These are phyloP conservation scores for Amblyraja radiata DNA, from an alignment of 2,797 vertebrate genomes.

Conservation along the genomic window DNA sequence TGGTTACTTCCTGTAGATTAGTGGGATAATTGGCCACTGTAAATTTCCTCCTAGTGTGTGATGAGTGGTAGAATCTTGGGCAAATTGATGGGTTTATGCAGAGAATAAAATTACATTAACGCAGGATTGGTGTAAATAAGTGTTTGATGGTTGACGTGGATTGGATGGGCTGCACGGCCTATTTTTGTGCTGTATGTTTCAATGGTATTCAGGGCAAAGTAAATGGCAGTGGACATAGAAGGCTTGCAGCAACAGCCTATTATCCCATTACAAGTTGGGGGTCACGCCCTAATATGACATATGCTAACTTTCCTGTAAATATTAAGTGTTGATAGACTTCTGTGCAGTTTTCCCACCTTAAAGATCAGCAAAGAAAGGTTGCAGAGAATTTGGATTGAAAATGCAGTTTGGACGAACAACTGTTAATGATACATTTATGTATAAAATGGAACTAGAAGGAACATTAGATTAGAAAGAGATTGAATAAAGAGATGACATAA, in stretches of 20 bases:
- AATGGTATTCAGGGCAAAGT: not conserved
- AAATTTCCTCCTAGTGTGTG: no score
- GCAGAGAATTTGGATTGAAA: not conserved
- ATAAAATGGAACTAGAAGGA: not conserved
- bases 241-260: not conserved
- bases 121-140: no score
- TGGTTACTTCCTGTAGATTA: no score
- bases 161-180: no score
- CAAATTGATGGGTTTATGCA: no score
- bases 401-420: not conserved
- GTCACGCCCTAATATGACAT: not conserved
- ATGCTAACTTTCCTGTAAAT: not conserved
- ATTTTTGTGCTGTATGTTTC: no score
- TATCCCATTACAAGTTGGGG: not conserved
- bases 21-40: no score
- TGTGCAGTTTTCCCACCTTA: not conserved
- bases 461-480: not conserved
- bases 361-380: not conserved
- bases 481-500: not conserved
- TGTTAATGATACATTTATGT: not conserved
- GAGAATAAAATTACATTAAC: no score
- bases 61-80: no score
- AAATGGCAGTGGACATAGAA: not conserved
- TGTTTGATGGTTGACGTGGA: no score
- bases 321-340: not conserved